Conservation (phyloP, 2,797 vertebrate species). For the Sphaeramia orbicularis region DNA sequence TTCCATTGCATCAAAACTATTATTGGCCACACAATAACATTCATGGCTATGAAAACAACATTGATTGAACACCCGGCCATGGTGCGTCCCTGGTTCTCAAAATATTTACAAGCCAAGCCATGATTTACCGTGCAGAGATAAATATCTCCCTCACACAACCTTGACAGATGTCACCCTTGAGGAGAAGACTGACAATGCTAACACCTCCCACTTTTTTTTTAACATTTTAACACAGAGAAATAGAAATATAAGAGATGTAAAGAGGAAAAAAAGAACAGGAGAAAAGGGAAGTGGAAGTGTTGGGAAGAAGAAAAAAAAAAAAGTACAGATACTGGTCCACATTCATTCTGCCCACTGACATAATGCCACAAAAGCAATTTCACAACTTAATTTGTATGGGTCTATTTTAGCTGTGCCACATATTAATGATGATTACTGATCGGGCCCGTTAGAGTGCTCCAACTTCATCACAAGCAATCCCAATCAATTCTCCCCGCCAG, state of each 20-base stretch:
- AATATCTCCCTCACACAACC: constrained; percentile 35
- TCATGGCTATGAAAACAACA: constrained; percentile 31
- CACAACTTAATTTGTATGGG: constrained; percentile 81
- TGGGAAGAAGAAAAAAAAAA: background rate
- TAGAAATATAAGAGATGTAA: constrained; percentile 34
- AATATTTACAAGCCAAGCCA: constrained; percentile 52
- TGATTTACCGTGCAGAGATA: constrained; percentile 43
- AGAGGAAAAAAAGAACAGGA: constrained; percentile 43
- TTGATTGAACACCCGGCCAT: constrained; percentile 47
- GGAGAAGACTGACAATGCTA: constrained; percentile 37
- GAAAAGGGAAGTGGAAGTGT: background rate
- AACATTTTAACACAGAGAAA: constrained; percentile 36
- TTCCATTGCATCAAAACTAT: constrained; percentile 46
- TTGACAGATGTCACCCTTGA: constrained; percentile 57
- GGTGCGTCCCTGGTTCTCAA: constrained; percentile 43
- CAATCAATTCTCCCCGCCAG: constrained; percentile 85
- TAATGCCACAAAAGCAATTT: constrained; percentile 84
- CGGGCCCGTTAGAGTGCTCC: constrained; percentile 80
- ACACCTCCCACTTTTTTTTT: constrained; percentile 28
- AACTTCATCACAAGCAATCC: constrained; percentile 85
- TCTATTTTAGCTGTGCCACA: constrained; percentile 85
- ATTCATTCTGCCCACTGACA: constrained; percentile 68
- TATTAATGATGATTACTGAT: constrained; percentile 88
- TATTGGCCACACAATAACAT: constrained; percentile 38
- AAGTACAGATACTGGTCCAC: constrained; percentile 41